A percentile compares a stretch with the other conserved stretches of the same genome.
phyloP scores from a whole-genome alignment of 2,113 vertebrate species.

The Melanostigma gelatinosum region DNA sequence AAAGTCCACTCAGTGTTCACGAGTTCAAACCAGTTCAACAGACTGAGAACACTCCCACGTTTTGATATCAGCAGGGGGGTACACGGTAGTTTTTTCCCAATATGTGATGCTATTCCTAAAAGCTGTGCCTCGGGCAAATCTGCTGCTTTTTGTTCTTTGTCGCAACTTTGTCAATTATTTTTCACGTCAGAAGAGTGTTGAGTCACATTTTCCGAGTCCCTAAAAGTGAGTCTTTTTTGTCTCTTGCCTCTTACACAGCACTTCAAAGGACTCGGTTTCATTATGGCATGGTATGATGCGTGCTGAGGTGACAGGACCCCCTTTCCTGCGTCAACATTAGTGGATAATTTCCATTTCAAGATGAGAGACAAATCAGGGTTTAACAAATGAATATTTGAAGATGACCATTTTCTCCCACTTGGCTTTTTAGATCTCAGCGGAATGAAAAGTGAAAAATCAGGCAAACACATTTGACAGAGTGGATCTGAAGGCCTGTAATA shows the following conservation, averaged over 20 bases:
- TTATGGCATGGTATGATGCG: conserved; percentile 1
- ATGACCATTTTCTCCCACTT: conserved; percentile 3
- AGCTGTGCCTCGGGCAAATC: conserved; percentile 13
- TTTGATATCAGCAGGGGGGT: neutral
- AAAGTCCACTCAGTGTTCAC: neutral
- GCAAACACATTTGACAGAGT: conserved; percentile 37
- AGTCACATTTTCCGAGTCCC: conserved; percentile 14
- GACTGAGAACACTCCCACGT: neutral
- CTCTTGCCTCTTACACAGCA: conserved; percentile 1
- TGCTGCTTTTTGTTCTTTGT: conserved; percentile 5
- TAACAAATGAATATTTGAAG: conserved; percentile 34
- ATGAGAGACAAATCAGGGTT: conserved; percentile 33
- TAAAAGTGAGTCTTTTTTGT: conserved; percentile 23
- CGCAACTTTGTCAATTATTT: conserved; percentile 18
- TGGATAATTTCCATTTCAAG: conserved; percentile 27
- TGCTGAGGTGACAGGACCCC: conserved; percentile 25
- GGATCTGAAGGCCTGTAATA: conserved; percentile 24
- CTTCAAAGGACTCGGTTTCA: conserved; percentile 33
- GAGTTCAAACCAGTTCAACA: conserved; percentile 2
- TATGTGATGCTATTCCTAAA: neutral
- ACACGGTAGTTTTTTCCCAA: neutral
- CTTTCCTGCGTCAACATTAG: conserved; percentile 1
- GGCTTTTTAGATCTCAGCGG: neutral
- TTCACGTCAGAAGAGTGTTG: conserved; percentile 7
- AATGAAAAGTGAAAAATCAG: conserved; percentile 32